A percentile compares a stretch with the other conserved stretches of the same genome.
Evolutionary conservation across 2,797 vertebrate species (phyloP).

Genomic region (Champsocephalus esox): DNA sequence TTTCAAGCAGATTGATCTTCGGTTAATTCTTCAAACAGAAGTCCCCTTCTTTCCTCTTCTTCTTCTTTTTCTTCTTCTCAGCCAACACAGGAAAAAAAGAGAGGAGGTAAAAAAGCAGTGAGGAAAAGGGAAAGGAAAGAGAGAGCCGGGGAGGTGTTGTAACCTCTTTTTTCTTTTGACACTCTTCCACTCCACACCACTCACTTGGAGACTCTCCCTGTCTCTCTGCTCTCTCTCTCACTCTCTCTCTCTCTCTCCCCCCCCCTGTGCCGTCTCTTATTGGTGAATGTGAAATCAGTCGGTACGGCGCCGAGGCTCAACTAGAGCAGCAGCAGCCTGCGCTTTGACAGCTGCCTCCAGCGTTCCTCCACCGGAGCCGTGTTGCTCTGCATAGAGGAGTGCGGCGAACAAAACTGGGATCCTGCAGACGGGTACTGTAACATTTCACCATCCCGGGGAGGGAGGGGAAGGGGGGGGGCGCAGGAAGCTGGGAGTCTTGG

Average conservation of each 20-base stretch:
- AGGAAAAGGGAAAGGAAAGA: conserved; percentile 38
- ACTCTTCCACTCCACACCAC: conserved; percentile 79
- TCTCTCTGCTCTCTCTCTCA: conserved; percentile 17
- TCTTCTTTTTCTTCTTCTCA: conserved; percentile 47
- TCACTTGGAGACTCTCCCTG: conserved; percentile 71
- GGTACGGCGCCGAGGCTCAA: conserved; percentile 72
- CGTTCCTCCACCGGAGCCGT: conserved; percentile 76
- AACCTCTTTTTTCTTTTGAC: conserved; percentile 81
- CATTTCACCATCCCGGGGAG: conserved; percentile 70
- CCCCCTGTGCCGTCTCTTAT: conserved; percentile 73
- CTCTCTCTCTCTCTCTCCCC: conserved; percentile 34
- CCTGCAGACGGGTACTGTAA: conserved; percentile 78
- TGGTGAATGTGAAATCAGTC: conserved; percentile 79
- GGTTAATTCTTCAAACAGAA: conserved; percentile 58
- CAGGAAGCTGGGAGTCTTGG: conserved; percentile 46
- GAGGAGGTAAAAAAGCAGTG: conserved; percentile 37
- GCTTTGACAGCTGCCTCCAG: conserved; percentile 82
- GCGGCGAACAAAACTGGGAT: conserved; percentile 69
- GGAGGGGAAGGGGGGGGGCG: background rate
- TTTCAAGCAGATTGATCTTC: conserved; percentile 59
- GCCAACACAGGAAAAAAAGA: conserved; percentile 51
- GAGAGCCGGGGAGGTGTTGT: conserved; percentile 72
- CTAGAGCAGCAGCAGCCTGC: conserved; percentile 72
- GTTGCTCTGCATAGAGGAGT: conserved; percentile 73
- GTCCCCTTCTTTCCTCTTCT: conserved; percentile 38